A percentile compares a stretch with the other conserved stretches of the same genome.
Evolutionary conservation across 2,888 invertebrate species (phyloP).

Genomic region (Hedya salicella): DNA sequence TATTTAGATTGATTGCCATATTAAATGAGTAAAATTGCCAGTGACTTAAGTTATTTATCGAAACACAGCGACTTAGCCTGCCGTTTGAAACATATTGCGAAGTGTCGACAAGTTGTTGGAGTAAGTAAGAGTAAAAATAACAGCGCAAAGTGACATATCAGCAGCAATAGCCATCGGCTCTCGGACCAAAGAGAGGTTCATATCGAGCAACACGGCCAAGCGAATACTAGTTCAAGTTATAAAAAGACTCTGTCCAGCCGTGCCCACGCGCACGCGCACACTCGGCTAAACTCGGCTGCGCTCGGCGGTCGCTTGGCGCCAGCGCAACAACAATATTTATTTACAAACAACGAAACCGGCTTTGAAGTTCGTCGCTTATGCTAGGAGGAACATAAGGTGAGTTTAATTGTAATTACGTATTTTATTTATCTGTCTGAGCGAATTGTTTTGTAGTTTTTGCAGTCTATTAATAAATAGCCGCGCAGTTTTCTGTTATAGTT

Average conservation of each 20-base stretch:
- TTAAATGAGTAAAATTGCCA: no score
- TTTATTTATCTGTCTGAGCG: no score
- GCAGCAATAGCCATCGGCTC: background rate
- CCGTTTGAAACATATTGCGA: no score
- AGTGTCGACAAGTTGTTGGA: no score
- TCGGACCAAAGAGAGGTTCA: background rate
- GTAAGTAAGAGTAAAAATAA: no score
- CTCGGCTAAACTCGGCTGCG: conserved; percentile 4
- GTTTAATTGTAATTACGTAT: background rate
- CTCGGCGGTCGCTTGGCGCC: conserved; percentile 8
- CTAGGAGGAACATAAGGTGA: conserved; percentile 23
- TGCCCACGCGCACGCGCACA: conserved; percentile 5
- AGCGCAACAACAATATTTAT: conserved; percentile 28
- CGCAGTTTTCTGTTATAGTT: no score
- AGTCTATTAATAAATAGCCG: no score
- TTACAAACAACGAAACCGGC: conserved; percentile 40
- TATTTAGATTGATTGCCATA: no score
- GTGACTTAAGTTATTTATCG: no score
- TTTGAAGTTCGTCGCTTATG: conserved; percentile 11
- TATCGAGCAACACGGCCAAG: conserved; percentile 10
- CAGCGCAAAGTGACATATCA: background rate
- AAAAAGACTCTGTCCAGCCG: conserved; percentile 14
- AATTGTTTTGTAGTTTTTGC: no score
- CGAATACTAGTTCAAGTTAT: conserved; percentile 39
- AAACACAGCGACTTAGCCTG: no score